Percentiles rank a stretch among this genome's conserved stretches.
Evolutionary conservation across 2,888 invertebrate genomes (phyloP).

Genomic region (Punctoribates punctum): DNA sequence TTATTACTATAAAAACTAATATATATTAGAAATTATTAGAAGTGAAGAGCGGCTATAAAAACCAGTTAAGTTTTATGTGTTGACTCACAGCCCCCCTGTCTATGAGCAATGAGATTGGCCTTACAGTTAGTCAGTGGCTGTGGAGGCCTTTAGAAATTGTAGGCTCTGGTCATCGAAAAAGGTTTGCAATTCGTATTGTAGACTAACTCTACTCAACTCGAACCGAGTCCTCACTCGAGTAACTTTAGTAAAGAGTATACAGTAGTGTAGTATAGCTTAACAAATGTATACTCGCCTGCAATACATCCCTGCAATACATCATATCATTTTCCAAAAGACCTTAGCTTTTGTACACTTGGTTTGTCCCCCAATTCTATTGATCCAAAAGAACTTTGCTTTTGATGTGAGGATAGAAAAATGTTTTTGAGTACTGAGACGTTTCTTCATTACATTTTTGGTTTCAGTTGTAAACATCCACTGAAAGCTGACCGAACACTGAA

Average conservation of each 20-base stretch:
- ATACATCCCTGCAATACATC: conserved; percentile 7
- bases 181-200: conserved; percentile 6
- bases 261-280: background rate
- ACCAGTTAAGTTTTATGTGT: background rate
- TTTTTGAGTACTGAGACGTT: conserved; percentile 14
- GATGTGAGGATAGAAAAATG: conserved; percentile 23
- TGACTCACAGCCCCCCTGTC: conserved; percentile 31
- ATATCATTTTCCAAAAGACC: conserved; percentile 36
- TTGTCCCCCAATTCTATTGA: conserved; percentile 26
- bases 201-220: conserved; percentile 11
- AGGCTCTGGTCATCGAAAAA: conserved; percentile 31
- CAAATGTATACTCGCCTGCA: conserved; percentile 25
- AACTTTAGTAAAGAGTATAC: conserved; percentile 19
- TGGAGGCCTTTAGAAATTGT: conserved; percentile 2
- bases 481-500: conserved; percentile 19
- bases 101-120: conserved; percentile 33
- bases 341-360: conserved; percentile 30
- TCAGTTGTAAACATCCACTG: conserved; percentile 4
- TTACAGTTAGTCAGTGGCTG: background rate
- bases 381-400: conserved; percentile 8
- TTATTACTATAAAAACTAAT: conserved; percentile 3
- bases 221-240: conserved; percentile 1
- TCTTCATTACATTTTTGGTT: conserved; percentile 27
- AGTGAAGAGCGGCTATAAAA: background rate
- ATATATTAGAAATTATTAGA: conserved; percentile 9